Conservation (phyloP, 2,113 vertebrate genomes). For the Serinus canaria region DNA sequence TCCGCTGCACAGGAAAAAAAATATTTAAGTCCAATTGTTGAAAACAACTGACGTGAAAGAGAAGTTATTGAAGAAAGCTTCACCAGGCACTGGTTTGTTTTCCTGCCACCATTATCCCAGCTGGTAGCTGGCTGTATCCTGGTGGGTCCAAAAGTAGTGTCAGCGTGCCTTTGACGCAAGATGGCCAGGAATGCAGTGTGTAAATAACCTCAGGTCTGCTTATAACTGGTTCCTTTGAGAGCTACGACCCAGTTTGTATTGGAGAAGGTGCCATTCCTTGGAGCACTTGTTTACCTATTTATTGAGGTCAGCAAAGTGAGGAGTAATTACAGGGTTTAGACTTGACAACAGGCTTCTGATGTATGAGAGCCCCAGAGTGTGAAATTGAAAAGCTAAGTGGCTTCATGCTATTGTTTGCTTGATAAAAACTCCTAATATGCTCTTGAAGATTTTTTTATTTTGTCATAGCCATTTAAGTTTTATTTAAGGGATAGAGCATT, state of each 20-base stretch:
- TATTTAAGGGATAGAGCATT: neutral
- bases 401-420: conserved; percentile 58
- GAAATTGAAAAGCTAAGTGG: conserved; percentile 71
- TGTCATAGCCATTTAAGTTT: neutral
- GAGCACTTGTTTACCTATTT: conserved; percentile 58
- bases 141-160: neutral
- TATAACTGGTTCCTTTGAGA: conserved; percentile 6
- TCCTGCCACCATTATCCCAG: neutral
- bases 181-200: conserved; percentile 8
- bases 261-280: conserved; percentile 30
- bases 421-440: conserved; percentile 11
- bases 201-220: conserved; percentile 32
- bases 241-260: neutral
- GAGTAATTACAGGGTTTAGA: conserved; percentile 48
- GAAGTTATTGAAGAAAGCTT: neutral
- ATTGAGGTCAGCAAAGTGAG: conserved; percentile 54
- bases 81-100: neutral
- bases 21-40: neutral
- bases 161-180: neutral
- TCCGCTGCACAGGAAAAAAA: neutral
- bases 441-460: neutral
- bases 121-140: neutral
- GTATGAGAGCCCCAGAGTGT: conserved; percentile 58
- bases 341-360: conserved; percentile 56
- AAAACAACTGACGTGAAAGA: neutral